These are phyloP conservation scores for Passer montanus DNA, from an alignment of 2,113 vertebrate species.

Conservation along the genomic window DNA sequence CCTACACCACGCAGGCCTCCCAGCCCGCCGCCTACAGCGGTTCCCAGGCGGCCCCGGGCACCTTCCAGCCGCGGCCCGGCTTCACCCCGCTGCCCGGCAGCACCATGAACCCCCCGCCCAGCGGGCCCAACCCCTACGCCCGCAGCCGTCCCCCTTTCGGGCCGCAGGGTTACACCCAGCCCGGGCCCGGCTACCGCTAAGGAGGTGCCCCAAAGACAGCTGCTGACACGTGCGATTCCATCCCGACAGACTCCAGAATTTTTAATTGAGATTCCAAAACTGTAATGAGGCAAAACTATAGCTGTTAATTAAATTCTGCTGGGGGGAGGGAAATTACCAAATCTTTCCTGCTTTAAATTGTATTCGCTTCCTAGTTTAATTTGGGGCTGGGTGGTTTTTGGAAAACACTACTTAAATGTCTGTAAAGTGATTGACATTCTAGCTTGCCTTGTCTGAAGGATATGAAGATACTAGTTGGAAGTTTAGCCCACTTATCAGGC, in stretches of 20 bases:
- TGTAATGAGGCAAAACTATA: slow-evolving; percentile 64
- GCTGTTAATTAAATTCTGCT: slow-evolving; percentile 66
- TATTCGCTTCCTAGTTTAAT: slow-evolving; percentile 77
- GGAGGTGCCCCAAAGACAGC: background rate
- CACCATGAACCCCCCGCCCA: slow-evolving; percentile 87
- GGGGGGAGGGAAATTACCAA: slow-evolving; percentile 62
- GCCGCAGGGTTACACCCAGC: slow-evolving; percentile 89
- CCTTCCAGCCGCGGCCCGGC: slow-evolving; percentile 87
- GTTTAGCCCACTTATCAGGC: slow-evolving; percentile 68
- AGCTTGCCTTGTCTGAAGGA: slow-evolving; percentile 73
- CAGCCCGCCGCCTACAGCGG: slow-evolving; percentile 87
- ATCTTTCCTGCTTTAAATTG: slow-evolving; percentile 75
- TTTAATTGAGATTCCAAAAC: slow-evolving; percentile 68
- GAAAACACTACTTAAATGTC: slow-evolving; percentile 82
- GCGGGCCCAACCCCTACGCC: slow-evolving; percentile 90
- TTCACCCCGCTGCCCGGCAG: slow-evolving; percentile 88
- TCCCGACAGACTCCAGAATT: slow-evolving; percentile 67
- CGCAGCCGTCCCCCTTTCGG: slow-evolving; percentile 90
- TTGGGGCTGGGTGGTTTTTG: slow-evolving; percentile 47
- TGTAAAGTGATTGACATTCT: slow-evolving; percentile 77
- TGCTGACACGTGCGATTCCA: background rate
- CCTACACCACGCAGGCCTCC: slow-evolving; percentile 89
- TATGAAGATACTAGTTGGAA: slow-evolving; percentile 75
- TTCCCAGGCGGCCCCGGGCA: slow-evolving; percentile 81
- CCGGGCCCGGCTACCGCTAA: slow-evolving; percentile 97